A percentile compares a stretch with the other conserved stretches of the same genome.
Conservation (phyloP, 2,888 invertebrate species). For the Melanophora roralis region DNA sequence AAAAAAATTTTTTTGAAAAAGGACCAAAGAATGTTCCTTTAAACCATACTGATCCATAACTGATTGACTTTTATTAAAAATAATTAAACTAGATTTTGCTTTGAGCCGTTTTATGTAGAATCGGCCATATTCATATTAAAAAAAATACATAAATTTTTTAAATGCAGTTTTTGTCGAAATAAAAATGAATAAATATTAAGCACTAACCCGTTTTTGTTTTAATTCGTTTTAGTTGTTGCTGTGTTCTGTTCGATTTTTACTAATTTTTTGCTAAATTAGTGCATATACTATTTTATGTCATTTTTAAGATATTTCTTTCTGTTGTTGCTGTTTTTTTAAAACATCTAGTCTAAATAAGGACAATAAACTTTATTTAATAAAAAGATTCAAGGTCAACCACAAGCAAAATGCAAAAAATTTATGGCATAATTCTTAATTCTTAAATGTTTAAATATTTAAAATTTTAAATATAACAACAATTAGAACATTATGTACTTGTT, state of each 20-base stretch:
- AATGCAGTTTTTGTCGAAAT: conserved; percentile 29
- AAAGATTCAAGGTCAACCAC: conserved; percentile 70
- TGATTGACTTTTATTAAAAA: too few relatives aligned
- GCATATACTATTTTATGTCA: conserved; percentile 51
- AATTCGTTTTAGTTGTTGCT: conserved; percentile 18
- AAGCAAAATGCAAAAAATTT: conserved; percentile 66
- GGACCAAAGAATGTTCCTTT: too few relatives aligned
- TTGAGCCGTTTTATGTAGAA: too few relatives aligned
- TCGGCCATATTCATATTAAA: too few relatives aligned
- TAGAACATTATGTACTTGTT: neutral
- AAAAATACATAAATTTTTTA: neutral
- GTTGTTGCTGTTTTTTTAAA: conserved; percentile 3
- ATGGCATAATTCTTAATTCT: too few relatives aligned
- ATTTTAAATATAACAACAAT: neutral
- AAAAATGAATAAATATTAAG: conserved; percentile 1
- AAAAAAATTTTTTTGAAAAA: too few relatives aligned
- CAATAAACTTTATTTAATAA: conserved; percentile 69
- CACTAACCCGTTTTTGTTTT: conserved; percentile 36
- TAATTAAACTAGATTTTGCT: too few relatives aligned
- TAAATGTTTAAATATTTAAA: too few relatives aligned
- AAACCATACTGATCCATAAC: too few relatives aligned
- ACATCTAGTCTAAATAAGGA: conserved; percentile 69
- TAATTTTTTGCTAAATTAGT: conserved; percentile 51
- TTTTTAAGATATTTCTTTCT: neutral
- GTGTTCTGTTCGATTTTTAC: conserved; percentile 19